A percentile compares a stretch with the other conserved stretches of the same genome.
These are phyloP conservation scores for Phaonia tiefii DNA, from an alignment of 2,888 invertebrate genomes.

Conservation along the genomic window DNA sequence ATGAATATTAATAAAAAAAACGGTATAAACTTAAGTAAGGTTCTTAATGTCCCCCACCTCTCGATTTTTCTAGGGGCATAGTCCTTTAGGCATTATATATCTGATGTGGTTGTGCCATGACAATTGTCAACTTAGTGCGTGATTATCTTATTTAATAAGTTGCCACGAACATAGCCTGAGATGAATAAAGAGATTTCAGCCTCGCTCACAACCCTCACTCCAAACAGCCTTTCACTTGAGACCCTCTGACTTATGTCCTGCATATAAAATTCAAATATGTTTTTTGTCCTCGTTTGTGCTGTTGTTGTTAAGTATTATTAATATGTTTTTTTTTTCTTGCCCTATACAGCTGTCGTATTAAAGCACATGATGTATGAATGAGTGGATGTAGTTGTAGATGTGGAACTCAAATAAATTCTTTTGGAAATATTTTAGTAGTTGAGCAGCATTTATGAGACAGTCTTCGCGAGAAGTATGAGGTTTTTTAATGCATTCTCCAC, in stretches of 20 bases:
- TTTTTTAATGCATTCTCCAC: conserved; percentile 7
- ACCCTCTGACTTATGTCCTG: conserved; percentile 8
- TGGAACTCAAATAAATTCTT: conserved; percentile 22
- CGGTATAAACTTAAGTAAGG: too few relatives aligned
- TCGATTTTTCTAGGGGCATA: too few relatives aligned
- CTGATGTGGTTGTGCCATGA: conserved; percentile 12
- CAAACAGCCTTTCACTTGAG: too few relatives aligned
- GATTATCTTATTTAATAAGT: conserved; percentile 54
- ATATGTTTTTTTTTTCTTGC: conserved; percentile 26
- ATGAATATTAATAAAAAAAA: not conserved
- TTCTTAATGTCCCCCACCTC: too few relatives aligned
- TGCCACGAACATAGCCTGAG: not conserved
- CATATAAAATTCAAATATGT: conserved; percentile 13
- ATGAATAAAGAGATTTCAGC: not conserved
- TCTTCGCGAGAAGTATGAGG: not conserved
- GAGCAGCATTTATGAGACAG: not conserved
- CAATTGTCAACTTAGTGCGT: conserved; percentile 54
- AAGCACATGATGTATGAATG: not conserved
- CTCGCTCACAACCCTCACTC: not conserved
- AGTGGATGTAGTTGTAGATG: not conserved
- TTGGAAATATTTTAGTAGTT: conserved; percentile 5
- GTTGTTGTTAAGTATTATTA: conserved; percentile 35
- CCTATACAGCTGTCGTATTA: conserved; percentile 18
- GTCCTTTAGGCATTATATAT: conserved; percentile 15
- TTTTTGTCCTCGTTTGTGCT: not conserved